These are phyloP conservation scores for Bos indicus DNA, from an alignment of 2,113 vertebrate species.

Conservation along the genomic window DNA sequence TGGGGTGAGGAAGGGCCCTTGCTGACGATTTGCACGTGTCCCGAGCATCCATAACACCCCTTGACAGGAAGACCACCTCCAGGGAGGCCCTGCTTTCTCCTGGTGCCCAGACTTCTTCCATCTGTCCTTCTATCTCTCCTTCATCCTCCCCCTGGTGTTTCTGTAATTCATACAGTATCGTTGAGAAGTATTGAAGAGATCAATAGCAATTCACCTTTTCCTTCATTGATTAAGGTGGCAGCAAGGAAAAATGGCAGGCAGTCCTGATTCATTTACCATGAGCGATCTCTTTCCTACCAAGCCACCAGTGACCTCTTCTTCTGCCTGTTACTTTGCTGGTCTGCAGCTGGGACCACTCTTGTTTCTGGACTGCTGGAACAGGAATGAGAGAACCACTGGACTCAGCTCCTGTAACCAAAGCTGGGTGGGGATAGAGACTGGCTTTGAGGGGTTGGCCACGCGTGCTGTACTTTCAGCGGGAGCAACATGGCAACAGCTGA, in stretches of 20 bases:
- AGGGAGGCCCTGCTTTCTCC: neutral
- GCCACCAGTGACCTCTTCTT: neutral
- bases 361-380: neutral
- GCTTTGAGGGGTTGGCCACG: neutral
- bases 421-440: neutral
- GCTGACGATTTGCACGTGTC: neutral
- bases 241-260: slow-evolving; percentile 61
- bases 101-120: neutral
- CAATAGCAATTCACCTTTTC: slow-evolving; percentile 78
- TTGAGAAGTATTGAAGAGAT: slow-evolving; percentile 62
- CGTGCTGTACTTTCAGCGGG: neutral
- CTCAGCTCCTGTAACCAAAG: neutral
- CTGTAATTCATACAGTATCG: slow-evolving; percentile 63
- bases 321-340: neutral
- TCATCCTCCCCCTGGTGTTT: neutral
- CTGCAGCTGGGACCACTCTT: neutral
- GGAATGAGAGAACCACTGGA: neutral
- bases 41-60: neutral
- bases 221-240: slow-evolving; percentile 74
- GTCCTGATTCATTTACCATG: slow-evolving; percentile 47
- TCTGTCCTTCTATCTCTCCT: neutral
- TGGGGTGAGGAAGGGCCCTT: neutral
- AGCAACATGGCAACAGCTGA: neutral
- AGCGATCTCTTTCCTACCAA: slow-evolving; percentile 28
- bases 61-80: neutral